Base-by-base conservation (phyloP, 2,113 vertebrate genomes). In the Paradoxurus hermaphroditus region DNA sequence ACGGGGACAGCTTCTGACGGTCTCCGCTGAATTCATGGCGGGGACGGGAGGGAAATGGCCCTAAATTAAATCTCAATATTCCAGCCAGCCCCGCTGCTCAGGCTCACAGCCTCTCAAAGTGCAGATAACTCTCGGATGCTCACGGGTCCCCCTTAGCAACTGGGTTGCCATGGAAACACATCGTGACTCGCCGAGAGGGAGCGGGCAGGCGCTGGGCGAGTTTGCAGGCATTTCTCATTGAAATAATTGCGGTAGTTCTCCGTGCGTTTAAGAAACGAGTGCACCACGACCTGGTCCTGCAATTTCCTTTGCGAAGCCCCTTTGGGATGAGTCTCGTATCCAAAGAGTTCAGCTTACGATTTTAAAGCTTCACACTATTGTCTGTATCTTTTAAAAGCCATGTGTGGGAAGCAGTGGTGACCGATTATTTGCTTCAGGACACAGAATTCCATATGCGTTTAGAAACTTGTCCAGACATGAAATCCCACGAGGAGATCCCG, bases 121-220 rank as follows among this genome's bases (percentile, higher is more conserved):
- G 49, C 86, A 97, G 96, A 98, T 95, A 97, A 95, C 92, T 49
- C 4, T 90, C 90, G 78, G 78, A 96, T 98, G 98, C 94, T 98
- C 97, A 65, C 1, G 4, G 97, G 98, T 97, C 97, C 98, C 93
- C 94, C 98, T 97, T 98, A 98, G 98, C 98, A 98, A 98, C 98
- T 97, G 92, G 29, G 98, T 98, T 98, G 97, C 98, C 97, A 98
- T 12, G 97, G 99, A 98, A 99, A 99, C 97, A 29, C 98, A 98
- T 90, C 79, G 97, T 97, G 97, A 97, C 97, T 98, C 46, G 73
- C 3, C 10, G 59, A 97, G 97, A 97, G 95, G 90, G 97, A 96
- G 85, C 97, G 70, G 91, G 59, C 29, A 51, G 5, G 82, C 51
- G 70, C 88, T 89, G 89, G 94, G 88, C 82, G 67, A 98, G 95